These are phyloP conservation scores for Labia minor DNA, from an alignment of 2,888 invertebrate genomes.

Conservation along the genomic window DNA sequence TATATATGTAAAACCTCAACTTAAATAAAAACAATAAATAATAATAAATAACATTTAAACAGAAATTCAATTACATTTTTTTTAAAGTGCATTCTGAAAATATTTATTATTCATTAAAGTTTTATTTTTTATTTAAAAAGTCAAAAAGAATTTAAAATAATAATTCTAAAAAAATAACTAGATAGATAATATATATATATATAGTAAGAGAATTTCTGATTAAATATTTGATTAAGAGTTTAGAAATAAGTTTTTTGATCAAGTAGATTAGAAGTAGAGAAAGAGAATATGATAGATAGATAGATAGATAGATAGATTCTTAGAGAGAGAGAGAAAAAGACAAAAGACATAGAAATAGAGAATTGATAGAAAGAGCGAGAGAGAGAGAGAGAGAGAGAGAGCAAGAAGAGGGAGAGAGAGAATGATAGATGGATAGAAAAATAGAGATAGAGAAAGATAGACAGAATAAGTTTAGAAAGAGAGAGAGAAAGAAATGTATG, in stretches of 20 bases:
- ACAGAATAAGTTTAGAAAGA: background rate
- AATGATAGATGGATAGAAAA: too few relatives aligned
- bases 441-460: background rate
- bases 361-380: background rate
- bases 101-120: background rate
- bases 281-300: background rate
- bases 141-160: too few relatives aligned
- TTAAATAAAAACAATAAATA: background rate
- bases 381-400: background rate
- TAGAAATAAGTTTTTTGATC: background rate
- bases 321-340: background rate
- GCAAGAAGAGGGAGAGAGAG: background rate
- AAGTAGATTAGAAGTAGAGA: background rate
- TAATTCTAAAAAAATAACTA: too few relatives aligned
- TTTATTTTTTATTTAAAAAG: too few relatives aligned
- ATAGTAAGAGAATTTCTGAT: background rate
- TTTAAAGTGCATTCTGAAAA: slow-evolving; percentile 3
- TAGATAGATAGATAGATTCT: background rate
- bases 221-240: background rate
- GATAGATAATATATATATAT: background rate
- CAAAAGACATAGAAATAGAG: background rate
- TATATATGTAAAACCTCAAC: slow-evolving; percentile 7
- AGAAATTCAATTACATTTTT: background rate
- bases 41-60: too few relatives aligned
- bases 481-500: slow-evolving; percentile 4